Percentiles rank a stretch among this genome's conserved stretches.
Evolutionary conservation across 2,888 invertebrate genomes (phyloP).

Genomic region (Rhaphigaster nebulosa): DNA sequence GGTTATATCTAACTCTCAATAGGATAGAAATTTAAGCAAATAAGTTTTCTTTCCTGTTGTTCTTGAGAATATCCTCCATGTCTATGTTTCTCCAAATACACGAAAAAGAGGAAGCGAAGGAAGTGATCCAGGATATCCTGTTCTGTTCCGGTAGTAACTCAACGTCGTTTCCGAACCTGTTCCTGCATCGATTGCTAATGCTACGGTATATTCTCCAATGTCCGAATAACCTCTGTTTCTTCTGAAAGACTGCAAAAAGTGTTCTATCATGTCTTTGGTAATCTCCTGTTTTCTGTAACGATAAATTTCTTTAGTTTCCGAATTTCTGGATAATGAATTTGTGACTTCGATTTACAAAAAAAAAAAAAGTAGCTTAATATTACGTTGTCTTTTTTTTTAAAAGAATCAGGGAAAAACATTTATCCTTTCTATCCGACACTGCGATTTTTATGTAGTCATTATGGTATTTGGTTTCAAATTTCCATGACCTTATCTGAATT

Average conservation of each 20-base stretch:
- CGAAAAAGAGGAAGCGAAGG: not conserved
- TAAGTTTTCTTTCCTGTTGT: not conserved
- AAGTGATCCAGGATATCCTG: not conserved
- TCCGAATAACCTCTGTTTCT: not conserved
- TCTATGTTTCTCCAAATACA: not conserved
- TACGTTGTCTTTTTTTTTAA: too few species aligned
- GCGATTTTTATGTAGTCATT: too few species aligned
- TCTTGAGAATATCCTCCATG: not conserved
- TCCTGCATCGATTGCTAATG: not conserved
- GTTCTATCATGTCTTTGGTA: too few species aligned
- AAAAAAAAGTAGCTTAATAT: too few species aligned
- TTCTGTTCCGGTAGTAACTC: not conserved
- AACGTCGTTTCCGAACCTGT: not conserved
- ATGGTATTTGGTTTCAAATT: too few species aligned
- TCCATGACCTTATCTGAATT: too few species aligned
- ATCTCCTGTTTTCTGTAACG: too few species aligned
- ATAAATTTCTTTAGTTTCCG: too few species aligned
- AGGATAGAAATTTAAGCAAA: not conserved
- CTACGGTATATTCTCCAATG: not conserved
- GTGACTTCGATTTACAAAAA: too few species aligned
- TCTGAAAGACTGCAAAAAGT: not conserved
- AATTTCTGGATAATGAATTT: too few species aligned
- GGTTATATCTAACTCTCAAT: not conserved
- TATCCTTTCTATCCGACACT: too few species aligned
- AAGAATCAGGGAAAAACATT: too few species aligned